Evolutionary conservation across 1,140 invertebrate species (phyloP).

Genomic region (Drosophila repletoides): DNA sequence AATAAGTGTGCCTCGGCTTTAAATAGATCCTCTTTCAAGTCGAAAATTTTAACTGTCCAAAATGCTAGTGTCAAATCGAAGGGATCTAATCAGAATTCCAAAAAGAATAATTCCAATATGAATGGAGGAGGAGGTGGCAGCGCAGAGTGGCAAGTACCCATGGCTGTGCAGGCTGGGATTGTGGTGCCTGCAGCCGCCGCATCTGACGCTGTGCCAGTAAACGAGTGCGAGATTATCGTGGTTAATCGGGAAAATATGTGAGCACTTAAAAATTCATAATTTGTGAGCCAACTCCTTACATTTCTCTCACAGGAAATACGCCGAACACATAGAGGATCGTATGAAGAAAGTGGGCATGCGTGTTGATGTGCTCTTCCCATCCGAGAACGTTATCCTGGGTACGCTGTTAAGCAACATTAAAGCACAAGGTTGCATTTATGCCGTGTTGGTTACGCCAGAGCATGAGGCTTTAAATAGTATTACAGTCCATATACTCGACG

Average conservation of each 20-base stretch:
- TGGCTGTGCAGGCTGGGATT: constrained; percentile 47
- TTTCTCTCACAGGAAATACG: constrained; percentile 88
- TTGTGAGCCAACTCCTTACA: background rate
- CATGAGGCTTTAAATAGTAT: constrained; percentile 93
- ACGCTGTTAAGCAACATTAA: constrained; percentile 94
- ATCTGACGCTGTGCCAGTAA: constrained; percentile 74
- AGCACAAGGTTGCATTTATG: constrained; percentile 92
- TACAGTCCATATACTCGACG: constrained; percentile 95
- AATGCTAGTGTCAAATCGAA: constrained; percentile 83
- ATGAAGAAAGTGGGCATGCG: constrained; percentile 91
- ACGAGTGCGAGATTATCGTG: constrained; percentile 95
- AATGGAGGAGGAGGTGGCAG: background rate
- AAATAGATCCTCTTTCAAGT: constrained; percentile 87
- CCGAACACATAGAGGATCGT: constrained; percentile 93
- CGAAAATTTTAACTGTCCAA: constrained; percentile 85
- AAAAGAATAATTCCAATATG: background rate
- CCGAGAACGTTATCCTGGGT: constrained; percentile 92
- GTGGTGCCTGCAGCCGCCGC: constrained; percentile 83
- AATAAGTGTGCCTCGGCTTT: constrained; percentile 88
- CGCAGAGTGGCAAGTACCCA: background rate
- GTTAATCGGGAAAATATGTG: constrained; percentile 91
- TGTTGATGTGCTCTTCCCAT: constrained; percentile 94
- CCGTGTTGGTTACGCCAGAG: constrained; percentile 91
- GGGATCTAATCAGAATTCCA: constrained; percentile 78
- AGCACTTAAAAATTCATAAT: constrained; percentile 68